A percentile compares a stretch with the other conserved stretches of the same genome.
phyloP scores from a whole-genome alignment of 2,113 vertebrate species.

The Neodon shergylaensis region DNA sequence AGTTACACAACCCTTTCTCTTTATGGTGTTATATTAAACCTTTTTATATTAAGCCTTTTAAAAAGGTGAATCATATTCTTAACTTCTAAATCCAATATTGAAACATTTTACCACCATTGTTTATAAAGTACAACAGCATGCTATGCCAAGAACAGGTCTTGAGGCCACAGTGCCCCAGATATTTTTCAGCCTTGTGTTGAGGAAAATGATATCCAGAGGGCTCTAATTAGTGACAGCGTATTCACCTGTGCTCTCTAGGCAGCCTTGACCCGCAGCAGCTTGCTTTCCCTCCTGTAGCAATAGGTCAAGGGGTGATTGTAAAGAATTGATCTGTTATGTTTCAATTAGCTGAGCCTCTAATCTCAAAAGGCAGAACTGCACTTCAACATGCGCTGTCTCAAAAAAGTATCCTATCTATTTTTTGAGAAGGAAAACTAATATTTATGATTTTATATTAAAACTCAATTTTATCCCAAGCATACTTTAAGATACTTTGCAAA shows the following conservation, averaged over 20 bases:
- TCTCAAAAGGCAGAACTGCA: not conserved
- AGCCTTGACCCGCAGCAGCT: not conserved
- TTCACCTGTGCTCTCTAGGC: not conserved
- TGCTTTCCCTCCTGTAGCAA: not conserved
- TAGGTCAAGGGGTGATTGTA: not conserved
- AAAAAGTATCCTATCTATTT: not conserved
- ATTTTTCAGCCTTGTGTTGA: not conserved
- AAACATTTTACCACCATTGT: not conserved
- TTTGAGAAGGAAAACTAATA: not conserved
- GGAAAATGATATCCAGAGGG: constrained; percentile 3
- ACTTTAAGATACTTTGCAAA: not conserved
- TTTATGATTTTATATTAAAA: not conserved
- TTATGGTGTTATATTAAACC: not conserved
- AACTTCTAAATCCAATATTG: not conserved
- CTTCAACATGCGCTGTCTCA: not conserved
- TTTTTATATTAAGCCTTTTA: not conserved
- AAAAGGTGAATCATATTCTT: constrained; percentile 13
- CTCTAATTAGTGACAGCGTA: not conserved
- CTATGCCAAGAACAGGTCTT: not conserved
- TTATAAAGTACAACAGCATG: constrained; percentile 8
- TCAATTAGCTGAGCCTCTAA: not conserved
- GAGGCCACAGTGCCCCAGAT: not conserved
- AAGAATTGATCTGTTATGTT: not conserved
- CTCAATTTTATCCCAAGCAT: not conserved
- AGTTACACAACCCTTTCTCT: not conserved